Evolutionary conservation across 2,888 invertebrate species (phyloP).

Genomic region (Notodonta ziczac): DNA sequence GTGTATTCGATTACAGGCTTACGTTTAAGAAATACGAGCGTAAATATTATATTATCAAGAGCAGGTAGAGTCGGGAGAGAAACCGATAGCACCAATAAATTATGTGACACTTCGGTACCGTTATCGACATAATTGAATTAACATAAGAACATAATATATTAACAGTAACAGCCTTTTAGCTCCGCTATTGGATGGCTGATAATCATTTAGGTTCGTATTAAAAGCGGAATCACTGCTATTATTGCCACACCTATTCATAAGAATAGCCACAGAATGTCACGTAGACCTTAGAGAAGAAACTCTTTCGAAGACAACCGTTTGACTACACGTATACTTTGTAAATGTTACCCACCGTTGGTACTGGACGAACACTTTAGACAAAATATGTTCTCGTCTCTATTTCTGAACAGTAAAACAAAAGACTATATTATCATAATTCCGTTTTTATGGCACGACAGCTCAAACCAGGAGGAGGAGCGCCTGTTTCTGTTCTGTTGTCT

Average conservation of each 20-base stretch:
- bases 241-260: background rate
- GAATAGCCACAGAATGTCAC: background rate
- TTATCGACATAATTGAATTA: conserved; percentile 41
- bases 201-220: background rate
- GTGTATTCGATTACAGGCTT: too few relatives aligned
- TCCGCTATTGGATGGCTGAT: conserved; percentile 27
- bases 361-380: too few relatives aligned
- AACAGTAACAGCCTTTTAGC: conserved; percentile 32
- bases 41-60: conserved; percentile 1
- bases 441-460: too few relatives aligned
- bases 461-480: too few relatives aligned
- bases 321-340: background rate
- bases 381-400: too few relatives aligned
- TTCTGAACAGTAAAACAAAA: too few relatives aligned
- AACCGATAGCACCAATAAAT: conserved; percentile 26
- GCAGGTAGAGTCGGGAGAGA: background rate
- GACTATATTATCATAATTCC: too few relatives aligned
- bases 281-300: background rate
- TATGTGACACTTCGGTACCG: conserved; percentile 32
- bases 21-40: background rate
- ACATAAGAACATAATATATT: conserved; percentile 37
- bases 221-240: conserved; percentile 1
- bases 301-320: background rate
- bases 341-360: too few relatives aligned
- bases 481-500: too few relatives aligned